Evolutionary conservation across 64 coral and sea anemone genomes (phyloP).

Genomic region (Montipora capricornis): DNA sequence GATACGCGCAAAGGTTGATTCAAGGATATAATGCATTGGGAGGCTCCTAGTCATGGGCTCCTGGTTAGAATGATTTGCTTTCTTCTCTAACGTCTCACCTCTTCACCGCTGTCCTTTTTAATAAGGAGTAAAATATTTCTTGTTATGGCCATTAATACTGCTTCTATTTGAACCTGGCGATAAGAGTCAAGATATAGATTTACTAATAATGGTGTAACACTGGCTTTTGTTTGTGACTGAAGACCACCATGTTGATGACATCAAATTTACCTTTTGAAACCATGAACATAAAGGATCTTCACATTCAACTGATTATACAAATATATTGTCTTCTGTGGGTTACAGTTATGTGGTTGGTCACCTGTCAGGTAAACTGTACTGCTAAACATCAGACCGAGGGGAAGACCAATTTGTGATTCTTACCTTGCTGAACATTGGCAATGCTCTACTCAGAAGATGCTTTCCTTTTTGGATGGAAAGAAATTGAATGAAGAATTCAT

Average conservation of each 20-base stretch:
- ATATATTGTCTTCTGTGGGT: no score
- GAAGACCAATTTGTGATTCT: not conserved
- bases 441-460: constrained; percentile 67
- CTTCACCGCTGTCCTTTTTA: constrained; percentile 56
- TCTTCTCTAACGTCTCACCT: not conserved
- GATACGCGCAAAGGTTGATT: no score
- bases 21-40: no score
- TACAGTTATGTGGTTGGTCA: no score
- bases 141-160: constrained; percentile 37
- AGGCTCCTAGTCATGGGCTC: no score
- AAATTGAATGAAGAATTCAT: constrained; percentile 81
- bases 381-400: no score
- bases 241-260: no score
- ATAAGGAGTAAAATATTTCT: constrained; percentile 52
- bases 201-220: not conserved
- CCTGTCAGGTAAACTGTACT: no score
- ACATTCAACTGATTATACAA: no score
- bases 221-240: no score
- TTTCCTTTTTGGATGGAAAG: constrained; percentile 84
- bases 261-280: no score
- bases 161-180: constrained; percentile 38
- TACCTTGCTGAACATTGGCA: constrained; percentile 68
- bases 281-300: no score
- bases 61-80: not conserved
- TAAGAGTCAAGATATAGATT: not conserved